phyloP scores from a whole-genome alignment of 2,888 invertebrate genomes.

The Amorpha juglandis region DNA sequence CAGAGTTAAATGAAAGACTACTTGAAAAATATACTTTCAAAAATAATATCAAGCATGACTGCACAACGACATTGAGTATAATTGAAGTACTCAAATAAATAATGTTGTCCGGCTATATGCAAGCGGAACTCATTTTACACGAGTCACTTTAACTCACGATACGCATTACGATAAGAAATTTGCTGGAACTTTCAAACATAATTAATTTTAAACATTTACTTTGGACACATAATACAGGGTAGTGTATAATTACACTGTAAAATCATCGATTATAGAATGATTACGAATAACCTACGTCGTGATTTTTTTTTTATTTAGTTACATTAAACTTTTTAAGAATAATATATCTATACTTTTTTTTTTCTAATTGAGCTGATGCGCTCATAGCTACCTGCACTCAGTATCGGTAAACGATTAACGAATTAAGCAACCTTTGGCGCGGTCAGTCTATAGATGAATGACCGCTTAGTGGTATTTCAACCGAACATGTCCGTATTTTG shows the following conservation, averaged over 20 bases:
- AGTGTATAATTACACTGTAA: not conserved
- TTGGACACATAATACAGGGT: not conserved
- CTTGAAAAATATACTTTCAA: constrained; percentile 4
- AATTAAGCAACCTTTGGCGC: no score
- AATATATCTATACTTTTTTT: no score
- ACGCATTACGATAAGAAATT: constrained; percentile 48
- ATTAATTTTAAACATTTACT: constrained; percentile 31
- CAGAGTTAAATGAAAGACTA: not conserved
- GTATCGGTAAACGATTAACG: no score
- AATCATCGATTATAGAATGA: no score
- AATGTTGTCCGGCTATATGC: constrained; percentile 39
- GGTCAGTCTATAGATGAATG: no score
- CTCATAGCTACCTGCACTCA: no score
- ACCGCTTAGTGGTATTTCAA: no score
- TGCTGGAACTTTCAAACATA: constrained; percentile 33
- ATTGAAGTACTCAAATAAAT: constrained; percentile 43
- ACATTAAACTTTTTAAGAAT: no score
- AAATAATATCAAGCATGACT: constrained; percentile 27
- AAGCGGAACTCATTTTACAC: constrained; percentile 55
- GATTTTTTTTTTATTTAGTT: no score
- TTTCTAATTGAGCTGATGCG: no score
- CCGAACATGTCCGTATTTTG: no score
- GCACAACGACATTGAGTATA: constrained; percentile 41
- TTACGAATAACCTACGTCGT: not conserved
- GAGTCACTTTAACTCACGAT: constrained; percentile 41